phyloP scores from a whole-genome alignment of 2,797 vertebrate genomes.

The Urosaurus nigricauda region DNA sequence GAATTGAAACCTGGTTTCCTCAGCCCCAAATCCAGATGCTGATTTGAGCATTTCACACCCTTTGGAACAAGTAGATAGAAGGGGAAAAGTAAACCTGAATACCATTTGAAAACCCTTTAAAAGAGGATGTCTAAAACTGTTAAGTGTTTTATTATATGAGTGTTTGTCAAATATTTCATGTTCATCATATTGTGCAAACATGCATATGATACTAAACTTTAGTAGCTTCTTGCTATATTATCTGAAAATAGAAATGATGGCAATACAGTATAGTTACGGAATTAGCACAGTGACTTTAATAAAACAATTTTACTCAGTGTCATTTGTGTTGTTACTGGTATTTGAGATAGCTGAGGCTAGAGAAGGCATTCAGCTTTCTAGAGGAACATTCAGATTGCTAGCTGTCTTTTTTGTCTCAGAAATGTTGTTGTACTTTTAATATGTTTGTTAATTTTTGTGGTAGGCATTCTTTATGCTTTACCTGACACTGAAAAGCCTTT shows the following conservation, averaged over 20 bases:
- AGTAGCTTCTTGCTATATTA: background rate
- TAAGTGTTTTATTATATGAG: background rate
- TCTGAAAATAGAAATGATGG: background rate
- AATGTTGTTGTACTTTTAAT: background rate
- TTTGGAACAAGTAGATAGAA: background rate
- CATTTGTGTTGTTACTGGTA: background rate
- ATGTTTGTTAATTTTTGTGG: constrained; percentile 43
- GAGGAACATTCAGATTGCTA: background rate
- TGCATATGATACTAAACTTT: background rate
- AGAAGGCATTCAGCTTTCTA: background rate
- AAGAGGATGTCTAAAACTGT: background rate
- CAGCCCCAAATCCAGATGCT: background rate
- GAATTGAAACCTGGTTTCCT: background rate
- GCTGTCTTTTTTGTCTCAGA: background rate
- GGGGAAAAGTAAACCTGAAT: background rate
- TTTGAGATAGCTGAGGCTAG: background rate
- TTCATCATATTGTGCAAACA: background rate
- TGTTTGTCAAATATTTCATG: too few species aligned
- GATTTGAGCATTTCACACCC: background rate
- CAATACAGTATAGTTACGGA: background rate
- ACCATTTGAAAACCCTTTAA: background rate
- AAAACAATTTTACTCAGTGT: background rate
- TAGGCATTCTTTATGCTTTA: constrained; percentile 81
- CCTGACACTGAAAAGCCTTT: constrained; percentile 80
- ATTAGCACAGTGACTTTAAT: background rate